These are phyloP conservation scores for Sebastes minor DNA, from an alignment of 2,797 vertebrate genomes.

Conservation along the genomic window DNA sequence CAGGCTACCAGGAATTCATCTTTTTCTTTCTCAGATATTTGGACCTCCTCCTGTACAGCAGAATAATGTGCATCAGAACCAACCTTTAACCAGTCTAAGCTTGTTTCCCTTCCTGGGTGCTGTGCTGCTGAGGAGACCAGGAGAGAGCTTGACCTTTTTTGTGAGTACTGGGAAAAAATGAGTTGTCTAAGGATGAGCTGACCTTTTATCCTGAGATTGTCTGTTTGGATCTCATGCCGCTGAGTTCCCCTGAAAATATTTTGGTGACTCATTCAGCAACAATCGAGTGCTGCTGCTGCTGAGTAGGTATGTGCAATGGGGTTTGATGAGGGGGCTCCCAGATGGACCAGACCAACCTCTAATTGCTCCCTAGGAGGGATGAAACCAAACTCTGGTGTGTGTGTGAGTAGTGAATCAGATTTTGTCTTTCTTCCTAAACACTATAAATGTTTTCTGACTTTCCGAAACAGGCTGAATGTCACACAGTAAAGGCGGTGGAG, in stretches of 20 bases:
- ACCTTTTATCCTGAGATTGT: slow-evolving; percentile 42
- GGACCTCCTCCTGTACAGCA: background rate
- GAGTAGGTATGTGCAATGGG: slow-evolving; percentile 29
- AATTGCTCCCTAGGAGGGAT: slow-evolving; percentile 63
- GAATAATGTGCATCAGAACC: background rate
- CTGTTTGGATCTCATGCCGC: slow-evolving; percentile 15
- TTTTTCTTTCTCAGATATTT: background rate
- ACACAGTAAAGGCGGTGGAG: background rate
- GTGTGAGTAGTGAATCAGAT: slow-evolving; percentile 1
- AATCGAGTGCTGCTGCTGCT: background rate
- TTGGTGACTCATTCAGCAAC: slow-evolving; percentile 41
- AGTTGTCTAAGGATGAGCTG: slow-evolving; percentile 31
- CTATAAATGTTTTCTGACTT: slow-evolving; percentile 17
- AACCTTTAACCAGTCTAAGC: background rate
- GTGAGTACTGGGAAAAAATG: slow-evolving; percentile 12
- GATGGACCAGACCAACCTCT: slow-evolving; percentile 35
- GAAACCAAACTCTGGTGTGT: slow-evolving; percentile 24
- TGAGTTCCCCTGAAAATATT: slow-evolving; percentile 32
- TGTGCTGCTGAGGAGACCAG: background rate
- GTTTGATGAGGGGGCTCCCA: slow-evolving; percentile 27
- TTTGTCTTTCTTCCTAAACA: slow-evolving; percentile 23
- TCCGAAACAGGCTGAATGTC: slow-evolving; percentile 2
- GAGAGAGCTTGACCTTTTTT: slow-evolving; percentile 38
- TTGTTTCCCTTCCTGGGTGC: background rate
- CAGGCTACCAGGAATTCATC: no score